Evolutionary conservation across 2,888 invertebrate species (phyloP).

Genomic region (Adelphocoris suturalis): DNA sequence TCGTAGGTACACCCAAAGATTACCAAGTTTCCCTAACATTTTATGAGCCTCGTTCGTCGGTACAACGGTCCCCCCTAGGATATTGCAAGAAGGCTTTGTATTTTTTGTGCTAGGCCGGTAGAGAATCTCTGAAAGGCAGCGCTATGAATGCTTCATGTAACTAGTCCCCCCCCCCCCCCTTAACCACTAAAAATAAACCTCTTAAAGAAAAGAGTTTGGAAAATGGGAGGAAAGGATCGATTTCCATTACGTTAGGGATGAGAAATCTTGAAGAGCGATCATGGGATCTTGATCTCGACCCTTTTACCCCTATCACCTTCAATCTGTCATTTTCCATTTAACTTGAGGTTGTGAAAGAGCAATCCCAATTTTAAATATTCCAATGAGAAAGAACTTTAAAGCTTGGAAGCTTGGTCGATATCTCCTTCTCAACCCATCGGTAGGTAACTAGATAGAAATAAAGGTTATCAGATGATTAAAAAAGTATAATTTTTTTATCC

Average conservation of each 20-base stretch:
- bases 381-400: neutral
- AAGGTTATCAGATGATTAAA: neutral
- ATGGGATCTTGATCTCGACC: neutral
- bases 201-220: neutral
- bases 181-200: neutral
- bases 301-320: neutral
- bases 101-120: no score
- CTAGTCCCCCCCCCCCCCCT: neutral
- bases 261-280: neutral
- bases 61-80: no score
- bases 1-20: no score
- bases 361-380: neutral
- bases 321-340: neutral
- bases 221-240: neutral
- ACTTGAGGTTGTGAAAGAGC: neutral
- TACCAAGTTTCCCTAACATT: no score
- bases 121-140: neutral
- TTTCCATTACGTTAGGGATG: neutral
- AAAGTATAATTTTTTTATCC: neutral
- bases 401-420: neutral
- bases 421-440: neutral
- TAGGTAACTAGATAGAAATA: neutral
- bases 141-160: neutral
- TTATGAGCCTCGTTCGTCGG: no score
- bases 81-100: no score